Evolutionary conservation across 2,888 invertebrate genomes (phyloP).

Genomic region (Spilosoma lubricipeda): DNA sequence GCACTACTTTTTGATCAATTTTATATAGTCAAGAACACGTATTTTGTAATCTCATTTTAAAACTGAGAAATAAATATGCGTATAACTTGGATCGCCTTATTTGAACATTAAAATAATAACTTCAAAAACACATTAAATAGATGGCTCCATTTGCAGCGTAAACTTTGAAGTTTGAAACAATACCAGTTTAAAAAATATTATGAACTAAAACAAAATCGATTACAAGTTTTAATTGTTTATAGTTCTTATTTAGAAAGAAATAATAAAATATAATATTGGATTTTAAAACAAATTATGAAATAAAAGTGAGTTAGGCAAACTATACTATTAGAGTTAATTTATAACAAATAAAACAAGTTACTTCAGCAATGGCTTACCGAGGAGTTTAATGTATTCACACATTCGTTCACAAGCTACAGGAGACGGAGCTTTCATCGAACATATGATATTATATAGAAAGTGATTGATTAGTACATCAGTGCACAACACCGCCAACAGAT

Average conservation of each 20-base stretch:
- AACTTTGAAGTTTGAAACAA: slow-evolving; percentile 30
- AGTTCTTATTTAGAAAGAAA: slow-evolving; percentile 20
- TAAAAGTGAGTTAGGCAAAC: background rate
- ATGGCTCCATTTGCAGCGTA: slow-evolving; percentile 18
- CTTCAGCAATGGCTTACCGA: too few species aligned
- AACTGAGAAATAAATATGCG: background rate
- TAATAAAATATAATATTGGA: slow-evolving; percentile 8
- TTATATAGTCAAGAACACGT: background rate
- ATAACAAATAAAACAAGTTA: too few species aligned
- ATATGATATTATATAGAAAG: too few species aligned
- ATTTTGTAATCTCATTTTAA: background rate
- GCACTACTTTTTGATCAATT: background rate
- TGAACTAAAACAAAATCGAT: slow-evolving; percentile 33
- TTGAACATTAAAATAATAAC: background rate
- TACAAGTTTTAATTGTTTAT: slow-evolving; percentile 32
- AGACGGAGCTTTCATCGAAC: too few species aligned
- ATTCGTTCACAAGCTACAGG: too few species aligned
- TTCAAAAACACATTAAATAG: slow-evolving; percentile 20
- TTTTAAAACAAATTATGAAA: slow-evolving; percentile 21
- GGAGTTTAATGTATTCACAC: too few species aligned
- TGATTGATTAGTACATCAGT: too few species aligned
- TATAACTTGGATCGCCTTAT: background rate
- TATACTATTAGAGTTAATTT: too few species aligned
- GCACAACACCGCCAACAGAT: too few species aligned
- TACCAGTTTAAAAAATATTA: slow-evolving; percentile 29